Conservation (phyloP, 2,888 invertebrate genomes). For the Cynaeus angustus region DNA sequence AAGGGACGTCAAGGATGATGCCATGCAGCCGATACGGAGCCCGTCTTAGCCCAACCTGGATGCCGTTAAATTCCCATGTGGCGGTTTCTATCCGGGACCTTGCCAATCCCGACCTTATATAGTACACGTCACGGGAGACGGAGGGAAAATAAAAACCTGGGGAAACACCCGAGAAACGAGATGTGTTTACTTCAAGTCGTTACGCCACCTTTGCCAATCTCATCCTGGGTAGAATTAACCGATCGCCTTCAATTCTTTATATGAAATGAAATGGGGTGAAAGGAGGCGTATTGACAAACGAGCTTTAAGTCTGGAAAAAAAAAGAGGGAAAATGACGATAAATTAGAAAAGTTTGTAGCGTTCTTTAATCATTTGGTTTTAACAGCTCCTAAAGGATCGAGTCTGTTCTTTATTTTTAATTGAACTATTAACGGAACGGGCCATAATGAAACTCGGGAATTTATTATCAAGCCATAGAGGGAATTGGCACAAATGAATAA, state of each 20-base stretch:
- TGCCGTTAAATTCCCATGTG: slow-evolving; percentile 28
- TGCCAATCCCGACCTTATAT: slow-evolving; percentile 34
- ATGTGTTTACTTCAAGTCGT: slow-evolving; percentile 39
- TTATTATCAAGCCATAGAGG: not conserved
- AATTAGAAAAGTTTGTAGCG: not conserved
- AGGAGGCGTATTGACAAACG: no score
- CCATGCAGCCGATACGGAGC: slow-evolving; percentile 21
- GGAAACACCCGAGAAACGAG: slow-evolving; percentile 6
- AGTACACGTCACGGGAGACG: not conserved
- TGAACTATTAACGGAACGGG: not conserved
- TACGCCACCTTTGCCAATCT: slow-evolving; percentile 25
- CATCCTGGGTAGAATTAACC: slow-evolving; percentile 2
- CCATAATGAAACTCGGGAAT: not conserved
- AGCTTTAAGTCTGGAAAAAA: no score
- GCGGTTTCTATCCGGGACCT: slow-evolving; percentile 29
- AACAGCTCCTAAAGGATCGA: not conserved
- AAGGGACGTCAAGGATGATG: slow-evolving; percentile 44
- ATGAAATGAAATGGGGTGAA: not conserved
- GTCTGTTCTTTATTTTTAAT: not conserved
- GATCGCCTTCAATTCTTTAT: slow-evolving; percentile 24
- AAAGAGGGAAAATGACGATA: not conserved
- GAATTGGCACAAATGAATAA: not conserved
- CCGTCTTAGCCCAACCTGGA: slow-evolving; percentile 17
- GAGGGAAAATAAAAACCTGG: slow-evolving; percentile 16
- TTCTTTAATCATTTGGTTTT: not conserved